Base-by-base conservation (phyloP, 2,888 invertebrate species). In the Odontocerum albicorne region DNA sequence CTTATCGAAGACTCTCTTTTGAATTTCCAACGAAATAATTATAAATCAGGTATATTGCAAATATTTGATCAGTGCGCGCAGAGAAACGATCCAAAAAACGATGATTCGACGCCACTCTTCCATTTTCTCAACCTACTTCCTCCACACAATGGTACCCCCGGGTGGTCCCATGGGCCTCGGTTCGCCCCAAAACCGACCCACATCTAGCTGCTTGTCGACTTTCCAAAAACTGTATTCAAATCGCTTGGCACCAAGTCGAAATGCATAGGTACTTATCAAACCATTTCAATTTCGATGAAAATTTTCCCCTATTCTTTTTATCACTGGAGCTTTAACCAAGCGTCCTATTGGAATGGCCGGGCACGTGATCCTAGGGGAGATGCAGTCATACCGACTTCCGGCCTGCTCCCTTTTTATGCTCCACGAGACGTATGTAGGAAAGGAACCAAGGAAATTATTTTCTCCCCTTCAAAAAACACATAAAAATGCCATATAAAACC, bases 321-420 rank as follows among this genome's bases (percentile, higher is more conserved):
- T n/a, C n/a, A n/a, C n/a, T n/a, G n/a, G n/a, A n/a, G n/a, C n/a
- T n/a, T n/a, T n/a, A n/a, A n/a, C n/a, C n/a, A n/a, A n/a, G n/a
- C n/a, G n/a, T n/a, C n/a, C n/a, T n/a, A n/a, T n/a, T n/a, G n/a
- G n/a, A n/a, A n/a, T 3, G 15, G 13, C 12, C 38, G 13, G 13
- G 33, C 4, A 33, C 16, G 4, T 4, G 40, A 40, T 40, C 40
- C 21, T n/a, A 40, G 21, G 40, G 21, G 21, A 13, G 21, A 44
- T 53, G 55, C 57, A 60, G 60, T 57, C 60, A 60, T 52, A 52
- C 57, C 56, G 36, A 60, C 57, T 57, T 60, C 60, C 60, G 60
- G 60, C 55, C 57, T 49, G 45, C 49, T 45, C 57, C 57, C 55
- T 55, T 54, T 47, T 46, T 51, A 38, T 53, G 43, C 56, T 51